Conservation (phyloP, 2,113 vertebrate species). For the Sciurus niger region DNA sequence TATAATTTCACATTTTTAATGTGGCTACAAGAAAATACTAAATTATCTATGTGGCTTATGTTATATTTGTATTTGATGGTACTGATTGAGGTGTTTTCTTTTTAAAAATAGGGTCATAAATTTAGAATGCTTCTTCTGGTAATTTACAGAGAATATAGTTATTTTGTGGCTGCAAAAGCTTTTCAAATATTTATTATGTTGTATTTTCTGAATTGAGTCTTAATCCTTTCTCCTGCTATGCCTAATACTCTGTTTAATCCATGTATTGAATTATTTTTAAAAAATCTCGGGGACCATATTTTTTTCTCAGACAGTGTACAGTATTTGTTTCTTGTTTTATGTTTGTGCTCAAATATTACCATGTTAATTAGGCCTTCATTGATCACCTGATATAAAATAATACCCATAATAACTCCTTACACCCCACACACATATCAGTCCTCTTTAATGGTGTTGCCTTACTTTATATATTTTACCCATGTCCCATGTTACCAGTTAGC, state of each 20-base stretch:
- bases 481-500: not conserved
- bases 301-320: not conserved
- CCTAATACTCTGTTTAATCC: constrained; percentile 39
- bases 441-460: not conserved
- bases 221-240: constrained; percentile 38
- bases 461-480: not conserved
- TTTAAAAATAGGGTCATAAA: not conserved
- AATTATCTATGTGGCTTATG: not conserved
- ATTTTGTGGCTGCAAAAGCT: not conserved
- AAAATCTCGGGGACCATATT: not conserved
- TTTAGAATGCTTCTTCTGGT: not conserved
- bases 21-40: not conserved
- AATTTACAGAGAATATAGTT: not conserved
- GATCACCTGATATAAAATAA: not conserved
- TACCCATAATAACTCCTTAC: not conserved
- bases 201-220: constrained; percentile 28
- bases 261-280: not conserved
- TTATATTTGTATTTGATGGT: constrained; percentile 29
- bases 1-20: constrained; percentile 36
- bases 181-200: constrained; percentile 59
- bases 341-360: constrained; percentile 10
- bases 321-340: constrained; percentile 4
- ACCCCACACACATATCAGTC: not conserved
- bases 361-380: not conserved
- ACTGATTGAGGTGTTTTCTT: not conserved